These are phyloP conservation scores for Leptinotarsa texana DNA, from an alignment of 1,140 invertebrate genomes.

Conservation along the genomic window DNA sequence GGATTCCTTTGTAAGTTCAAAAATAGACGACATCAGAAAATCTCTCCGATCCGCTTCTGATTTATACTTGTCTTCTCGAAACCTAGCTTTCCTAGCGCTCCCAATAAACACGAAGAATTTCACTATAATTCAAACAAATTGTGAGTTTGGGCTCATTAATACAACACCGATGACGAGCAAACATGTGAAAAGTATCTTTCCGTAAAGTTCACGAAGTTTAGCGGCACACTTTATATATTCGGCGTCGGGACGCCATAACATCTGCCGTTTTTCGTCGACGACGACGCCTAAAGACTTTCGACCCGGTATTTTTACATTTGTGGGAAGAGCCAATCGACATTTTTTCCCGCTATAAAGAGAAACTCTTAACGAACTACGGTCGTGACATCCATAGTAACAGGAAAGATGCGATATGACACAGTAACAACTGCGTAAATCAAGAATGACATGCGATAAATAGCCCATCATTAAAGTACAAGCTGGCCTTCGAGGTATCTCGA, in stretches of 20 bases:
- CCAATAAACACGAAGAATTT: slow-evolving; percentile 19
- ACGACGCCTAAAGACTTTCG: neutral
- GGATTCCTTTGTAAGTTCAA: too few relatives aligned
- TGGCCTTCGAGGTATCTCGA: too few relatives aligned
- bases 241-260: slow-evolving; percentile 20
- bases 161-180: slow-evolving; percentile 1
- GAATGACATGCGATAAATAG: too few relatives aligned
- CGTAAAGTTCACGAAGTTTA: slow-evolving; percentile 25
- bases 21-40: neutral
- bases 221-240: slow-evolving; percentile 21
- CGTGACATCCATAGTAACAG: too few relatives aligned
- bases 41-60: neutral
- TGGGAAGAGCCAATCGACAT: too few relatives aligned
- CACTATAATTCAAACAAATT: slow-evolving; percentile 18
- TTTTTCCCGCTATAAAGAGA: too few relatives aligned
- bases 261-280: slow-evolving; percentile 11
- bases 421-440: too few relatives aligned
- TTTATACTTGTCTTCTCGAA: slow-evolving; percentile 2
- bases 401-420: too few relatives aligned
- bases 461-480: too few relatives aligned
- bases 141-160: slow-evolving; percentile 15
- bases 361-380: too few relatives aligned
- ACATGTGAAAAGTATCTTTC: slow-evolving; percentile 12
- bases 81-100: neutral
- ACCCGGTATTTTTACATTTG: neutral